Conservation (phyloP, 2,888 invertebrate species). For the Blera fallax region DNA sequence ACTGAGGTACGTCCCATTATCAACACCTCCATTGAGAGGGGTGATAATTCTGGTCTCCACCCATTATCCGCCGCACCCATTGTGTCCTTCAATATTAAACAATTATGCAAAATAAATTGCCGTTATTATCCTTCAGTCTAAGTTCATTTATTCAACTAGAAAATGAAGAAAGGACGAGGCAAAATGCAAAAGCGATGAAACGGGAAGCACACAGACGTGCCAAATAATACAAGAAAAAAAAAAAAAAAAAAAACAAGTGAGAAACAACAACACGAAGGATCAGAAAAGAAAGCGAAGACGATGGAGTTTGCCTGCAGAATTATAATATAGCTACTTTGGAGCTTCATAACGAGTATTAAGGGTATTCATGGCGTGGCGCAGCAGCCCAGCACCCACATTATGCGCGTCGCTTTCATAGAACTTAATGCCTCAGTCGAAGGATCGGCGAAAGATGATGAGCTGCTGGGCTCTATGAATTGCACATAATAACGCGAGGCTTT, state of each 20-base stretch:
- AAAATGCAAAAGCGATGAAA: constrained; percentile 3
- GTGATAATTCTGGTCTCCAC: not conserved
- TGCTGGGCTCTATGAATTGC: constrained; percentile 53
- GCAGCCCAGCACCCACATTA: constrained; percentile 31
- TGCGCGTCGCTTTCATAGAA: constrained; percentile 19
- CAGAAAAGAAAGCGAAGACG: not conserved
- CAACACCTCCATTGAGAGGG: not conserved
- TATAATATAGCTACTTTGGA: constrained; percentile 49
- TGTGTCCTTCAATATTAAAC: constrained; percentile 50
- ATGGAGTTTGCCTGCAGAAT: constrained; percentile 19
- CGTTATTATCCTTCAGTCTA: constrained; percentile 52
- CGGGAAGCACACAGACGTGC: not conserved
- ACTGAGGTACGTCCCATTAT: not conserved
- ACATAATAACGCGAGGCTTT: constrained; percentile 52
- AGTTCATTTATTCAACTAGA: constrained; percentile 44
- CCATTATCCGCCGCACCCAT: not conserved
- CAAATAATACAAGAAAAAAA: not conserved
- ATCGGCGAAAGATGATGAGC: constrained; percentile 52
- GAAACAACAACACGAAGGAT: not conserved
- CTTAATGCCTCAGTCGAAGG: constrained; percentile 22
- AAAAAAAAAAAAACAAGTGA: too few species aligned
- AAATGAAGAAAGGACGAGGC: not conserved
- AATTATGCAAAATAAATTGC: constrained; percentile 66
- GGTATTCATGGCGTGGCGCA: constrained; percentile 32
- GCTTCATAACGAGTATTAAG: constrained; percentile 49